Percentiles rank a stretch among this genome's conserved stretches.
Evolutionary conservation across 2,888 invertebrate species (phyloP).

Genomic region (Synergus laeviventris): DNA sequence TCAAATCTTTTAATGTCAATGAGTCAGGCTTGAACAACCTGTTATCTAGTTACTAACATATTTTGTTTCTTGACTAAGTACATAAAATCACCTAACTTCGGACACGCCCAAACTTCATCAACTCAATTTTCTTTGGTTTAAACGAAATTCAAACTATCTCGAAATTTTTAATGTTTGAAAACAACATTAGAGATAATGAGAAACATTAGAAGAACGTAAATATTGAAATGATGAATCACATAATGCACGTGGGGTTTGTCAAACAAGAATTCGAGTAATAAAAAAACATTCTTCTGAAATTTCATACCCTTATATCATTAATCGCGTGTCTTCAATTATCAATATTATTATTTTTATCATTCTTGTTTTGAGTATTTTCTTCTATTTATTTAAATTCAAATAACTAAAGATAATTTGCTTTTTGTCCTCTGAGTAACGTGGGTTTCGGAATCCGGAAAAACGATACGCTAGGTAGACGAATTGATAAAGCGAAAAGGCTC

Average conservation of each 20-base stretch:
- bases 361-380: too few relatives aligned
- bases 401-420: not conserved
- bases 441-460: slow-evolving; percentile 38
- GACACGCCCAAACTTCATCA: too few relatives aligned
- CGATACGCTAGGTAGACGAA: slow-evolving; percentile 33
- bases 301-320: too few relatives aligned
- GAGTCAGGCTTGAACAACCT: not conserved
- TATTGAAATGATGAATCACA: not conserved
- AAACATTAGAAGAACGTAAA: not conserved
- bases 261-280: not conserved
- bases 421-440: slow-evolving; percentile 6
- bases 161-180: not conserved
- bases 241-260: not conserved
- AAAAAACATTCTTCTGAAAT: not conserved
- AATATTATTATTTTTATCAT: too few relatives aligned
- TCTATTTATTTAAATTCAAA: not conserved
- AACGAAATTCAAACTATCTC: not conserved
- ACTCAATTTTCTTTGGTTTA: too few relatives aligned
- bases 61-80: not conserved
- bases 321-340: too few relatives aligned
- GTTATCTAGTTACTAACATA: not conserved
- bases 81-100: too few relatives aligned
- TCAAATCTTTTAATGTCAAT: not conserved
- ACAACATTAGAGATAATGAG: not conserved
- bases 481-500: slow-evolving; percentile 38